Base-by-base conservation (phyloP, 2,797 vertebrate genomes). In the Salarias fasciatus region DNA sequence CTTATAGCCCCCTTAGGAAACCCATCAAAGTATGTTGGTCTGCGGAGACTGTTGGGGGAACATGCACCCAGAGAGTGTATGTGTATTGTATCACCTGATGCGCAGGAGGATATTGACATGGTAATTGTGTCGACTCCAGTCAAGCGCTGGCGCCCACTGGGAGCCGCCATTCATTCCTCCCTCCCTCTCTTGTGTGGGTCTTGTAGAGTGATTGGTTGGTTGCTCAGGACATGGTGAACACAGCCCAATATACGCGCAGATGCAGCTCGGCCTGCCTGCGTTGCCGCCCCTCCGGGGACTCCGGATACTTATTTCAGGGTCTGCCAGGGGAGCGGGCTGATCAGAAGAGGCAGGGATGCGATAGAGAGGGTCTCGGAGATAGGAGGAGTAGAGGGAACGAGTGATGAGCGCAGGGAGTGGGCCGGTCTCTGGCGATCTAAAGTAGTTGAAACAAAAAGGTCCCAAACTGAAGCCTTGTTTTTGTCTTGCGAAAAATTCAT, bases 171-270 rank as follows among this genome's bases (percentile, higher is more conserved):
- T 83, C 83, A 75, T 58, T 66, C 84, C 59, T 73, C 76, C 75
- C 75, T 70, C 62, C 81, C 76, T 74, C 72, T 69, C 62, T 80
- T 80, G 90, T 93, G 92, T 84, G 91, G 93, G 93, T 95, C 92
- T 90, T 94, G 94, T 94, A 61, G 70, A 95, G 94, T 92, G 94
- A 95, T 95, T 95, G 94, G 95, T 95, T 95, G 94, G 93, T 93
- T 95, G 95, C 95, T 95, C 93, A 94, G 95, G 95, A 97, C 95
- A 94, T 91, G 93, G 93, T 91, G 93, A 96, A 94, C 94, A 94
- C 91, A 92, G 92, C 91, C 94, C 61, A 65, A 93, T 93, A 91
- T 95, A 94, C 93, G 93, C 95, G 93, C 92, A 94, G 93, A 93
- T 92, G 93, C 88, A 83, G 85, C 83, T 56, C 50, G 78, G 72